These are phyloP conservation scores for Seira ritae DNA, from an alignment of 2,888 invertebrate species.

Conservation along the genomic window DNA sequence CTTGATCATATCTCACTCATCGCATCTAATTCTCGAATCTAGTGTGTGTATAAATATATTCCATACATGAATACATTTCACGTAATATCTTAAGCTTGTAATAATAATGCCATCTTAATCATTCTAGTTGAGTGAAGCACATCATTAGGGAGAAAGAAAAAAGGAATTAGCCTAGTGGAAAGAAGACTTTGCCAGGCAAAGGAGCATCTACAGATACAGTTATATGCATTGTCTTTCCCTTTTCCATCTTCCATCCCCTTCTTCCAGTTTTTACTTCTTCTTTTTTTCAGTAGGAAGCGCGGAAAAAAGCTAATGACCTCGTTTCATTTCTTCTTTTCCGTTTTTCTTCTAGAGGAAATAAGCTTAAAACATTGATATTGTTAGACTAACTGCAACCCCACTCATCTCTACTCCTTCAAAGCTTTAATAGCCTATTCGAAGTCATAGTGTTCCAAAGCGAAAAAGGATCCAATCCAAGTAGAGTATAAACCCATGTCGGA, in stretches of 20 bases:
- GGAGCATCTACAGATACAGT: background rate
- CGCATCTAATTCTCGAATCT: too few relatives aligned
- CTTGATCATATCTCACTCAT: background rate
- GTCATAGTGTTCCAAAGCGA: too few relatives aligned
- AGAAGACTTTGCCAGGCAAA: conserved; percentile 18
- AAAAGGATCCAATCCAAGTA: too few relatives aligned
- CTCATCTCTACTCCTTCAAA: background rate
- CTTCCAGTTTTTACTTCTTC: too few relatives aligned
- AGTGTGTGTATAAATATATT: too few relatives aligned
- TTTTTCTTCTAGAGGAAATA: background rate
- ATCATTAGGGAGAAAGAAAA: conserved; percentile 34
- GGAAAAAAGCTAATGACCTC: conserved; percentile 51
- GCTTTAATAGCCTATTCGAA: background rate
- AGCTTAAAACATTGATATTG: background rate
- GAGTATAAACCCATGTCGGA: background rate
- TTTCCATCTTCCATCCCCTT: background rate
- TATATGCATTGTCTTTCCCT: conserved; percentile 10
- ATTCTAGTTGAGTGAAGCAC: conserved; percentile 40
- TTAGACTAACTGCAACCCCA: background rate
- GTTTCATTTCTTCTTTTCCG: conserved; percentile 23
- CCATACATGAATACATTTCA: background rate
- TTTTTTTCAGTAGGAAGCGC: too few relatives aligned
- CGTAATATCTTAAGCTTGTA: background rate
- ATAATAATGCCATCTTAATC: conserved; percentile 46
- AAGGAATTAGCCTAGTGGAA: conserved; percentile 33